Base-by-base conservation (phyloP, 64 coral and sea anemone genomes). In the Actinia equina region DNA sequence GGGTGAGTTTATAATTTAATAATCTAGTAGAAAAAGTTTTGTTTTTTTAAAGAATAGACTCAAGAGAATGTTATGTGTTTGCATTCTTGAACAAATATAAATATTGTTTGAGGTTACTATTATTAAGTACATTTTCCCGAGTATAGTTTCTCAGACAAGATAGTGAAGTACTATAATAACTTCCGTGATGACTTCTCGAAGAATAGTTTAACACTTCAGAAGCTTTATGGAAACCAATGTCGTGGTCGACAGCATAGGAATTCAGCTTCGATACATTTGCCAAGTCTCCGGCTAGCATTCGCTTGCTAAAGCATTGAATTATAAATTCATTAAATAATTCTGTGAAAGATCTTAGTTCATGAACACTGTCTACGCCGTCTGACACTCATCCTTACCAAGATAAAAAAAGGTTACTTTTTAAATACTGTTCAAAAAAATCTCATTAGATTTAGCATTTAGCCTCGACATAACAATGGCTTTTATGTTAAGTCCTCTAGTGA, bases 1-100 rank as follows among this genome's bases (percentile, higher is more conserved):
- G 97, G 97, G 97, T 74, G 15, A 74, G 69, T 74, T 74, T 74
- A 49, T 3, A 23, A 23, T 13, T 19, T 7, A 22, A 23, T 22
- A 65, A 65, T 22, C 2, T 65, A 2, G 6, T 19, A 65, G 19
- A 22, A 65, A 19, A 22, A 69, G 4, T n/a, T n/a, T n/a, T n/a
- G n/a, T n/a, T n/a, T n/a, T n/a, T n/a, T n/a, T n/a, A n/a, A 69
- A 25, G 6, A 69, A 20, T 74, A 10, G n/a, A 74, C 25, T 13
- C 55, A 12, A 74, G 23, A 65, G 62, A 37, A 74, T 25, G 30
- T 37, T n/a, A 69, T 69, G 19, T 41, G 26, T 74, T 74, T 74
- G 69, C 11, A 41, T 74, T 74, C 27, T 74, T 74, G 69, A 14
- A 8, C 25, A 74, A 74, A 74, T 74, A 74, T 3, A 13, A 9